phyloP scores from a whole-genome alignment of 2,113 vertebrate genomes.

The Macrotis lagotis region DNA sequence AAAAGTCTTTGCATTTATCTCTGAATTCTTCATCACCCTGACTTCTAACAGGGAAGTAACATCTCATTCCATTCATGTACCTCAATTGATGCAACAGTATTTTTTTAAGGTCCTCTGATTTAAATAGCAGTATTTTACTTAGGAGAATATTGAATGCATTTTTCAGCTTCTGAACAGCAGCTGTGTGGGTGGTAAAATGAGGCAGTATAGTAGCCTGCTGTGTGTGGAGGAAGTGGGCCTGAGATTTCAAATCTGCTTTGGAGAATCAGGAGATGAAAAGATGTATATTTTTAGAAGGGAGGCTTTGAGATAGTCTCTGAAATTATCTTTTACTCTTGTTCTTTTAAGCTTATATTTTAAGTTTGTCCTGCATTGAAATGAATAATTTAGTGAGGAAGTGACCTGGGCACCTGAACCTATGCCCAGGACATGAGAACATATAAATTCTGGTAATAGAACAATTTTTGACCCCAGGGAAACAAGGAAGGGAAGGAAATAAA shows the following conservation, averaged over 20 bases:
- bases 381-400: neutral
- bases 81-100: neutral
- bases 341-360: neutral
- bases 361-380: neutral
- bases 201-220: conserved; percentile 16
- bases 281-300: conserved; percentile 48
- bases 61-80: conserved; percentile 24
- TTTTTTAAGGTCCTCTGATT: conserved; percentile 30
- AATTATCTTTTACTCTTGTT: neutral
- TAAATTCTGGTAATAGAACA: neutral
- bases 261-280: conserved; percentile 39
- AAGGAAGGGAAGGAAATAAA: neutral
- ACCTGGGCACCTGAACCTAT: neutral
- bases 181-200: conserved; percentile 65
- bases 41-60: conserved; percentile 38
- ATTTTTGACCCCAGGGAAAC: neutral
- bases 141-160: conserved; percentile 70
- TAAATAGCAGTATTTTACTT: conserved; percentile 65
- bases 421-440: neutral
- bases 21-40: conserved; percentile 49
- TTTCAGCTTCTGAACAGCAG: conserved; percentile 71
- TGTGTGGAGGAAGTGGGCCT: neutral
- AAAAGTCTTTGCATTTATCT: neutral
- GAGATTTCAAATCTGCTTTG: conserved; percentile 58
- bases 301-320: neutral